Base-by-base conservation (phyloP, 2,888 invertebrate genomes). In the Philereme transversata region DNA sequence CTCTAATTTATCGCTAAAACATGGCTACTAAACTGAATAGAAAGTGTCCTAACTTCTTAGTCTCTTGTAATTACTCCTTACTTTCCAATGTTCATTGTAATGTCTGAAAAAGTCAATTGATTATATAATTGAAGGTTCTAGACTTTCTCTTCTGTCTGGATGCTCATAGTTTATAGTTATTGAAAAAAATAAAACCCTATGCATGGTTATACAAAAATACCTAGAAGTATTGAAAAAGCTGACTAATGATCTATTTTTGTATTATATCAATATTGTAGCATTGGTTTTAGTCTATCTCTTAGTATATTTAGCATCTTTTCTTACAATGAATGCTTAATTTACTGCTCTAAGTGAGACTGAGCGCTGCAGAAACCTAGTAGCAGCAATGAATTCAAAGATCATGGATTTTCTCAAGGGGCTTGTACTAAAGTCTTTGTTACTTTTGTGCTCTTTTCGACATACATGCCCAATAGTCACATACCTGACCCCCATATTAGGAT, bases 81-180 rank as follows among this genome's bases (percentile, higher is more conserved):
- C 51, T 64, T 44, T 38, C 46, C 46, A 67, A 57, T 65, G 4
- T 50, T 41, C 35, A 43, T 8, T 54, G 61, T 52, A 10, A 22
- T 59, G 59, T 40, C 60, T 63, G 62, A 65, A 68, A 68, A 64
- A 70, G 56, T 68, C 51, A 57, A 52, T 56, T 64, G 59, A 64
- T 79, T 79, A 79, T 77, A 62, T 79, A 79, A 79, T 76, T 74
- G 8, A 70, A 58, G n/a, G 43, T 53, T 67, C 62, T 70, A 65
- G 64, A 75, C 74, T 73, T 62, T 59, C 56, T 54, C 57, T 59
- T 44, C 11, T 10, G 36, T 56, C 59, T 59, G 45, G 11, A 41
- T 45, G 7, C 40, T 33, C 43, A 47, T 5, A 10, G 50, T 6
- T n/a, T 10, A 47, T 11, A 40, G 40, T 22, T 41, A n/a, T 34